phyloP scores from a whole-genome alignment of 2,113 vertebrate species.

The Rhegmatorhina hoffmannsi region DNA sequence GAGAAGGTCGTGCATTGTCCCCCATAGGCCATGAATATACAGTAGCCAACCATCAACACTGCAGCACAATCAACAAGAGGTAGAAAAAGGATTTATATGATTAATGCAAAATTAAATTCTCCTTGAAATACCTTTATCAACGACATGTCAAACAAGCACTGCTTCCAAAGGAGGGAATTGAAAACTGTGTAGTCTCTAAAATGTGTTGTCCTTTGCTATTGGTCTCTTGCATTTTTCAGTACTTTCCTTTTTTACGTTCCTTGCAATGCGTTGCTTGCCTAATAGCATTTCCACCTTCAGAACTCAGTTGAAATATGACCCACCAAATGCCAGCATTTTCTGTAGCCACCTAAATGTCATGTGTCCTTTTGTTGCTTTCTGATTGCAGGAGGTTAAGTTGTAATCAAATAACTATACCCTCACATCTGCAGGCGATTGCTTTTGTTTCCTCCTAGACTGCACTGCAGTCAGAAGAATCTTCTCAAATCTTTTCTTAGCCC shows the following conservation, averaged over 20 bases:
- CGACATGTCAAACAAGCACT: accelerated
- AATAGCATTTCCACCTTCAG: neutral
- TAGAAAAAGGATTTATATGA: neutral
- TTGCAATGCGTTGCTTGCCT: neutral
- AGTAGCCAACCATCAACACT: neutral
- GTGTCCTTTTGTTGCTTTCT: conserved; percentile 1
- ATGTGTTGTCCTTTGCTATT: neutral
- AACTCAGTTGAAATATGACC: neutral
- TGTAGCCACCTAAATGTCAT: neutral
- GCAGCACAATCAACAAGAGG: neutral
- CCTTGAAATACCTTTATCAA: neutral
- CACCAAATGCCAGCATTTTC: neutral
- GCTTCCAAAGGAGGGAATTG: neutral
- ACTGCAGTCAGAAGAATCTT: conserved; percentile 29
- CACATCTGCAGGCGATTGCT: neutral
- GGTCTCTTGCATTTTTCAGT: neutral
- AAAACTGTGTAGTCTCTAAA: neutral
- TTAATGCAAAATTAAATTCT: neutral
- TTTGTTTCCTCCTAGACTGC: neutral
- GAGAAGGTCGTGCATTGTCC: neutral
- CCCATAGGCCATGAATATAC: accelerated
- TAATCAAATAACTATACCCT: conserved; percentile 20
- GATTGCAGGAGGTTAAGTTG: conserved; percentile 19
- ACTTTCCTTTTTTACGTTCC: neutral
- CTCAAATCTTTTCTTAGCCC: conserved; percentile 63